phyloP scores from a whole-genome alignment of 2,888 invertebrate species.

The Chalcis sispes region DNA sequence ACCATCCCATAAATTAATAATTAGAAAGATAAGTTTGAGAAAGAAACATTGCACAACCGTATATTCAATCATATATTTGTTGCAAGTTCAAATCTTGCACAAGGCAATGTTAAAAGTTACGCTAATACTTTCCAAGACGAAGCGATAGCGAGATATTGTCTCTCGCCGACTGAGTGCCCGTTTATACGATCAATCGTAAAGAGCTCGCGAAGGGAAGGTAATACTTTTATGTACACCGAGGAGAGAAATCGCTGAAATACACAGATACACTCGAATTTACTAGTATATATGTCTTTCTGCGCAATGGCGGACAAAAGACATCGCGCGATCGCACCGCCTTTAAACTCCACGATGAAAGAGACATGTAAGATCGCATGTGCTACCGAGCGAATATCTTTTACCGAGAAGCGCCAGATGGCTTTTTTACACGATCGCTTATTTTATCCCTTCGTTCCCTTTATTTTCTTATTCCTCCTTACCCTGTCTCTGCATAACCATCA shows the following conservation, averaged over 20 bases:
- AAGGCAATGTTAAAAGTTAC: too few relatives aligned
- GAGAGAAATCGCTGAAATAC: not conserved
- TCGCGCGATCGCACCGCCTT: conserved; percentile 27
- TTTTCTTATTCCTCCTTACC: not conserved
- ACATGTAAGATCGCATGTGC: conserved; percentile 26
- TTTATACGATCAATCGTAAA: conserved; percentile 33
- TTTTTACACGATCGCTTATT: not conserved
- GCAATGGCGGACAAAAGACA: conserved; percentile 22
- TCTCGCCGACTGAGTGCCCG: not conserved
- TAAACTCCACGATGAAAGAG: not conserved
- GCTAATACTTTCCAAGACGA: conserved; percentile 20
- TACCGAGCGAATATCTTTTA: not conserved
- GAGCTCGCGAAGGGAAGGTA: not conserved
- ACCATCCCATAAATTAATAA: too few relatives aligned
- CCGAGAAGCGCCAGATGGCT: not conserved
- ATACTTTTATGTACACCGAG: too few relatives aligned
- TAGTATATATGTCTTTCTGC: not conserved
- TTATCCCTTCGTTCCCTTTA: not conserved
- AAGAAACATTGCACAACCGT: too few relatives aligned
- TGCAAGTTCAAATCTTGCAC: too few relatives aligned
- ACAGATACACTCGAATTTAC: too few relatives aligned
- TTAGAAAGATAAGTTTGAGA: too few relatives aligned
- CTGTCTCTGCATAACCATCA: not conserved
- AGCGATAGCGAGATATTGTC: conserved; percentile 13
- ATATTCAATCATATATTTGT: too few relatives aligned